A percentile compares a stretch with the other conserved stretches of the same genome.
These are phyloP conservation scores for Drosophila nigromelanica DNA, from an alignment of 1,140 invertebrate species.

Conservation along the genomic window DNA sequence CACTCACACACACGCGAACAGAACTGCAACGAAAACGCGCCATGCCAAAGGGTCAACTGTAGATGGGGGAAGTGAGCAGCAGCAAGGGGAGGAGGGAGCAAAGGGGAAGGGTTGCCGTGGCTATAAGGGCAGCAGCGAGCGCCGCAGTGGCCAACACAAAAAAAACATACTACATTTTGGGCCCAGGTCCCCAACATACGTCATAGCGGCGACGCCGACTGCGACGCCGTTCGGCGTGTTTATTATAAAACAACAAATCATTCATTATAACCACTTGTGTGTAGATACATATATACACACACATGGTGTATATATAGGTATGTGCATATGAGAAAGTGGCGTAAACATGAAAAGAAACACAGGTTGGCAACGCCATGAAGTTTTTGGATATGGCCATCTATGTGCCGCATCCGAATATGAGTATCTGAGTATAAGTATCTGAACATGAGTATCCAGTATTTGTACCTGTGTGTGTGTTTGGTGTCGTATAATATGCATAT, in stretches of 20 bases:
- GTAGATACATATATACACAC: conserved; percentile 34
- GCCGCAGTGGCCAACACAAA: conserved; percentile 34
- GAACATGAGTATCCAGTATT: conserved; percentile 8
- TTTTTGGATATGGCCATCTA: conserved; percentile 34
- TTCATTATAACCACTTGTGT: conserved; percentile 83
- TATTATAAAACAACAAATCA: conserved; percentile 83
- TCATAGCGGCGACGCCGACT: conserved; percentile 61
- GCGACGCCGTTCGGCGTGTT: conserved; percentile 67
- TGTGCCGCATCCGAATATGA: conserved; percentile 14
- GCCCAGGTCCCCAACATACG: conserved; percentile 51
- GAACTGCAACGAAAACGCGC: conserved; percentile 62
- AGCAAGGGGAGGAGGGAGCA: conserved; percentile 24
- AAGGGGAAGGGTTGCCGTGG: conserved; percentile 5
- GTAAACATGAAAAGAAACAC: conserved; percentile 78
- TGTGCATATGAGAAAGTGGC: conserved; percentile 72
- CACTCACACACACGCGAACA: conserved; percentile 3
- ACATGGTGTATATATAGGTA: conserved; percentile 1
- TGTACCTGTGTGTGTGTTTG: conserved; percentile 20
- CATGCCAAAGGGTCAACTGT: conserved; percentile 58
- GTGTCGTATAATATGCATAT: conserved; percentile 78
- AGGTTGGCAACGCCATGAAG: conserved; percentile 52
- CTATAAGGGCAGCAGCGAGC: conserved; percentile 30
- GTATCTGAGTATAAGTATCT: conserved; percentile 8
- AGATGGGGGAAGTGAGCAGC: conserved; percentile 43
- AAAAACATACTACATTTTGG: conserved; percentile 20